A percentile compares a stretch with the other conserved stretches of the same genome.
Evolutionary conservation across 2,113 vertebrate species (phyloP).

Genomic region (Larimichthys crocea): DNA sequence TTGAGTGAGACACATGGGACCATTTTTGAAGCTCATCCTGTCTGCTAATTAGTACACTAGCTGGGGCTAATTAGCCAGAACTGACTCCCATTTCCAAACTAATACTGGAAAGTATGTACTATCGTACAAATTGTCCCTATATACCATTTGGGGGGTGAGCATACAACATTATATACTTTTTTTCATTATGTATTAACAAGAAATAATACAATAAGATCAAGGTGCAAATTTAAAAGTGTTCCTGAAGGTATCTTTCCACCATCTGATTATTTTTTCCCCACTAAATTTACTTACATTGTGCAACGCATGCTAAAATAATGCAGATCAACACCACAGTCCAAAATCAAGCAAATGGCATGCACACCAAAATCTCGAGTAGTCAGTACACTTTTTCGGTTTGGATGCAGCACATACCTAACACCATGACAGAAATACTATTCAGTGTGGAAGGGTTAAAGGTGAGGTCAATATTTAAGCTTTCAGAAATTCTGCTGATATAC

Average conservation of each 20-base stretch:
- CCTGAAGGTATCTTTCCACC: neutral
- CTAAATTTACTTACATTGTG: too few species aligned
- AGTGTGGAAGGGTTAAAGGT: neutral
- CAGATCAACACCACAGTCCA: neutral
- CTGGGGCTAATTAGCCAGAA: conserved; percentile 20
- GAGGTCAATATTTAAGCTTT: neutral
- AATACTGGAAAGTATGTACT: neutral
- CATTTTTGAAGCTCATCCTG: conserved; percentile 30
- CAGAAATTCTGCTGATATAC: too few species aligned
- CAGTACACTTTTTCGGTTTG: neutral
- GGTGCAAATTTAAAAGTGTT: neutral
- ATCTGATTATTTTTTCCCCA: neutral
- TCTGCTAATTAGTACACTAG: conserved; percentile 45
- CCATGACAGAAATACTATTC: neutral
- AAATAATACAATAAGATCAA: neutral
- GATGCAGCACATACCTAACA: neutral
- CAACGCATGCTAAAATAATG: neutral
- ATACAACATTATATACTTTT: neutral
- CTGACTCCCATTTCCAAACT: neutral
- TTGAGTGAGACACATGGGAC: neutral
- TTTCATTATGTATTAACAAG: neutral
- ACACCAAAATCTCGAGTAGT: neutral
- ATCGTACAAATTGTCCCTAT: neutral
- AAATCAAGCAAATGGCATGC: neutral
- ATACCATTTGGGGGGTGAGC: neutral